Evolutionary conservation across 2,888 invertebrate species (phyloP).

Genomic region (Amitus sp.): DNA sequence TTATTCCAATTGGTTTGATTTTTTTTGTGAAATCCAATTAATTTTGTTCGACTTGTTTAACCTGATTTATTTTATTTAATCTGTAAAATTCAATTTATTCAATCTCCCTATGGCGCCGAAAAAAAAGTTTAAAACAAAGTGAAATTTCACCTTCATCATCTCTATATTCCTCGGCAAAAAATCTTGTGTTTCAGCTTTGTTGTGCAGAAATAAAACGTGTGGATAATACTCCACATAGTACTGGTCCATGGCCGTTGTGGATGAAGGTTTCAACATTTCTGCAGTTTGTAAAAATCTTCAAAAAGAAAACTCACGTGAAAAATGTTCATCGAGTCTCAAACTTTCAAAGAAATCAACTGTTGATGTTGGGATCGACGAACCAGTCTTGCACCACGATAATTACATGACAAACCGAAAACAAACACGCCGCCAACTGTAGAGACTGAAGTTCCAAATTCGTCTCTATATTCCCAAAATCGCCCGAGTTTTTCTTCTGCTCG

Average conservation of each 20-base stretch:
- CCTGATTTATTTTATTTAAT: too few species aligned
- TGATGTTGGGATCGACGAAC: constrained; percentile 84
- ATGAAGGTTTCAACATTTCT: constrained; percentile 87
- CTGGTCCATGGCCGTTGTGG: constrained; percentile 72
- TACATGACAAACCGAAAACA: constrained; percentile 91
- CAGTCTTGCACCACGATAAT: constrained; percentile 90
- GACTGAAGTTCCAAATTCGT: constrained; percentile 75
- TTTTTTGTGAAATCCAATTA: too few species aligned
- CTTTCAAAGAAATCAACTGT: constrained; percentile 68
- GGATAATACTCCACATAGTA: constrained; percentile 82
- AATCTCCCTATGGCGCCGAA: too few species aligned
- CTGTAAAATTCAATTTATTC: too few species aligned
- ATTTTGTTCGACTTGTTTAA: too few species aligned
- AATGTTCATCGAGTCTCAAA: not conserved
- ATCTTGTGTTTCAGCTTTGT: constrained; percentile 80
- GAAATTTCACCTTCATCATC: constrained; percentile 70
- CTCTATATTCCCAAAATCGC: constrained; percentile 74
- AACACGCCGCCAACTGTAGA: constrained; percentile 82
- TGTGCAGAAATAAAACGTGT: constrained; percentile 84
- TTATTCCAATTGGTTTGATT: too few species aligned
- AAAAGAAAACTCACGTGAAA: constrained; percentile 30
- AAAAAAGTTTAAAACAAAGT: too few species aligned
- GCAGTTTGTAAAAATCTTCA: constrained; percentile 81
- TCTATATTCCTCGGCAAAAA: constrained; percentile 72
- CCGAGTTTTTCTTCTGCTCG: constrained; percentile 63